Evolutionary conservation across 2,888 invertebrate genomes (phyloP), one percentile per base, ranked within the genome.

Genomic region (Protodeltote pygarga): DNA sequence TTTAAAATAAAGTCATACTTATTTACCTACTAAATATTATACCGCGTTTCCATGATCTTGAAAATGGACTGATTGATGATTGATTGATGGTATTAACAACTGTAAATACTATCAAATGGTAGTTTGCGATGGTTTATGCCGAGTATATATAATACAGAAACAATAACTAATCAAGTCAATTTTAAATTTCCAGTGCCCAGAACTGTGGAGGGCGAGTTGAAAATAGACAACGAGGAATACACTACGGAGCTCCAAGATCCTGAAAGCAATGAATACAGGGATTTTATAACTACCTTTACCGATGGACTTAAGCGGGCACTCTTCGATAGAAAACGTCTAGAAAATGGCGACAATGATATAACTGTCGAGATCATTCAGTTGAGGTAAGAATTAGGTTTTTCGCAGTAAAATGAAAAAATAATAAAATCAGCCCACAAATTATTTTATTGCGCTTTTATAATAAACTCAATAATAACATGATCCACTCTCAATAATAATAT

Each of bases 141-240:
- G 5, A 23, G 2, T 3, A 10, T 9, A 10, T 23, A 23, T 9
- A 10, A 9, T 23, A 9, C 9, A 23, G 24, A 23, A 14, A 6
- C 21, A 15, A n/a, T 20, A 29, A 44, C 14, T 8, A 39, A 9
- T 40, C 5, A n/a, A n/a, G n/a, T 28, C 10, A 13, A 10, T 16
- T 40, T 31, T 55, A n/a, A 50, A 42, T 59, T 82, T 81, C 29
- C 86, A 94, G 96, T 96, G 57, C 95, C 95, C 35, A 90, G 93
- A 73, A 94, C 95, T 2, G 73, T 96, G 27, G 95, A 96, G 81
- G 95, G 95, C 2, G 93, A 94, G 67, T 75, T 96, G 40, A 93
- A 85, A 46, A 92, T 96, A 20, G 94, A 95, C 64, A 95, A 95
- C 73, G 90, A 95, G 63, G 92, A 93, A 27, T 96, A 93, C 81